phyloP scores from a whole-genome alignment of 2,113 vertebrate genomes.

The Pleuronectes platessa region DNA sequence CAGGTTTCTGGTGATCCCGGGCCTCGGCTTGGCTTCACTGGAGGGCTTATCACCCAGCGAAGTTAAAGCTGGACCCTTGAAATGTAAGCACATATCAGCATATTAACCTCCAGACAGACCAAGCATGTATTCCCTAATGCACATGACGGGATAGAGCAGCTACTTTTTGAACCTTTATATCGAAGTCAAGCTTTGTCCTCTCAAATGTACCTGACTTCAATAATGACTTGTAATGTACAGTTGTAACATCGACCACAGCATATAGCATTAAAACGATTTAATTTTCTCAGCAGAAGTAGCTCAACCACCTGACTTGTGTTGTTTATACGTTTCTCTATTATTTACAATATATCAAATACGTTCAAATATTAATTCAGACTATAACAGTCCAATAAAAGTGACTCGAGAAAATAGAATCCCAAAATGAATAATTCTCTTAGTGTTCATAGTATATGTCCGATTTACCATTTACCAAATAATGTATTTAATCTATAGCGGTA shows the following conservation, averaged over 20 bases:
- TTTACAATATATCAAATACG: too few relatives aligned
- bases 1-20: slow-evolving; percentile 49
- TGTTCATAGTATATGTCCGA: too few relatives aligned
- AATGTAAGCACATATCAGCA: slow-evolving; percentile 52
- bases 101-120: slow-evolving; percentile 41
- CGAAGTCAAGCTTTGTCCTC: too few relatives aligned
- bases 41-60: slow-evolving; percentile 53
- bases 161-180: not conserved
- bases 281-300: not conserved
- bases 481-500: too few relatives aligned
- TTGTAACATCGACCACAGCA: not conserved
- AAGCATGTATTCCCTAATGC: slow-evolving; percentile 1
- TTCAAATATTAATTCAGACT: too few relatives aligned
- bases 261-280: not conserved
- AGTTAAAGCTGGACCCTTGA: slow-evolving; percentile 69
- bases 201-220: too few relatives aligned
- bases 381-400: too few relatives aligned
- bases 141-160: not conserved
- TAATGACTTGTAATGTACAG: too few relatives aligned
- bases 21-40: slow-evolving; percentile 48
- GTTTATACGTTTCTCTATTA: not conserved
- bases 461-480: too few relatives aligned
- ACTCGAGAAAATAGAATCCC: too few relatives aligned
- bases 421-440: too few relatives aligned
- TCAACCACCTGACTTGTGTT: not conserved